These are phyloP conservation scores for Dromius quadrimaculatus DNA, from an alignment of 2,888 invertebrate species.

Conservation along the genomic window DNA sequence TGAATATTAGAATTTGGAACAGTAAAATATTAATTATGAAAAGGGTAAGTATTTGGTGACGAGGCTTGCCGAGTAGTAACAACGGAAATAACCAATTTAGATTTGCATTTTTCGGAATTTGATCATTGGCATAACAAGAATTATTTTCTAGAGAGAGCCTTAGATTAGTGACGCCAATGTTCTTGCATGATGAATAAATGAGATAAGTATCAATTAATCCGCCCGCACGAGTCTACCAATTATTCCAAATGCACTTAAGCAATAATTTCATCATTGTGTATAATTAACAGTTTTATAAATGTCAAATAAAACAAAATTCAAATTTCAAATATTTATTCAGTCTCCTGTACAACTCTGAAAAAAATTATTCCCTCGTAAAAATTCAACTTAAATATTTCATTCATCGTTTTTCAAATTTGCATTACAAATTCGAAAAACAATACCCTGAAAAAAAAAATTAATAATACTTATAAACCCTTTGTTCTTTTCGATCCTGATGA, in stretches of 20 bases:
- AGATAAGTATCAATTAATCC: constrained; percentile 46
- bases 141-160: no score
- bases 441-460: constrained; percentile 6
- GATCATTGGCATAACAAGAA: no score
- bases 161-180: no score
- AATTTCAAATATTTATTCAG: constrained; percentile 7
- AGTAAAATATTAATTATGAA: no score
- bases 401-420: constrained; percentile 4
- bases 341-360: not conserved
- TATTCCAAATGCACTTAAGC: constrained; percentile 38
- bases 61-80: no score
- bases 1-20: no score
- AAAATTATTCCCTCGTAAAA: constrained; percentile 14
- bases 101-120: no score
- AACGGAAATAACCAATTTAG: no score
- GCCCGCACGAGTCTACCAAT: constrained; percentile 47
- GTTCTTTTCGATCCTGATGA: not conserved
- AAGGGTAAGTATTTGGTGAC: no score
- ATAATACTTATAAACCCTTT: constrained; percentile 32
- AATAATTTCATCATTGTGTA: constrained; percentile 21
- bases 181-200: no score
- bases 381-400: not conserved
- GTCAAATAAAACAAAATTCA: constrained; percentile 13
- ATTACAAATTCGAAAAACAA: constrained; percentile 4
- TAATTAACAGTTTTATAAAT: constrained; percentile 29